Evolutionary conservation across 2,113 vertebrate genomes (phyloP).

Genomic region (Clarias batrachus): DNA sequence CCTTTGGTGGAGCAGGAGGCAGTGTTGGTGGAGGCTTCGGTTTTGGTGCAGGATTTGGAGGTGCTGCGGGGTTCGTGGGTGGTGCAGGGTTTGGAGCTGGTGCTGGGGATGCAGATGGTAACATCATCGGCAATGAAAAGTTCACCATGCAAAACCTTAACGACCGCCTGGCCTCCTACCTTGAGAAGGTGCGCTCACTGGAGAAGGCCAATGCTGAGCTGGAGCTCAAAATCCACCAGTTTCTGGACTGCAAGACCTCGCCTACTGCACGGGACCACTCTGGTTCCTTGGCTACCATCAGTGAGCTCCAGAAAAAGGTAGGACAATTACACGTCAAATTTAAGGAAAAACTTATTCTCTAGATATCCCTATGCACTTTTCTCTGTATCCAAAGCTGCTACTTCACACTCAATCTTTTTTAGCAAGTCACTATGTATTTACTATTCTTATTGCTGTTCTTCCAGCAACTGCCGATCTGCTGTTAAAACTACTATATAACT

Average conservation of each 20-base stretch:
- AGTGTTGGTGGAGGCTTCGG: neutral
- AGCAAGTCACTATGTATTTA: neutral
- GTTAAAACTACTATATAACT: too few relatives aligned
- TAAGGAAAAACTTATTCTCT: neutral
- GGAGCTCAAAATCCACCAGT: neutral
- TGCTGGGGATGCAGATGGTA: neutral
- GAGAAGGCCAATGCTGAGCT: neutral
- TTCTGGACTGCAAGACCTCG: neutral
- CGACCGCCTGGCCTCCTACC: constrained; percentile 1
- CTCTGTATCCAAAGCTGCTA: neutral
- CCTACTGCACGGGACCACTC: constrained; percentile 3
- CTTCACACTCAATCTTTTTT: neutral
- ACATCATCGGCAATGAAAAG: neutral
- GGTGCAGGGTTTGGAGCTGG: neutral
- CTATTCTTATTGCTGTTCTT: neutral
- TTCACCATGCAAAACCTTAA: constrained; percentile 16
- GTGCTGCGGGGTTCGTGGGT: neutral
- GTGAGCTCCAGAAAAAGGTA: neutral
- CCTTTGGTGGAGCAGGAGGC: neutral
- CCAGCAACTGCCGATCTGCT: too few relatives aligned
- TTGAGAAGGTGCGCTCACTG: neutral
- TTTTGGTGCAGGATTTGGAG: neutral
- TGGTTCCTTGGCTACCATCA: neutral
- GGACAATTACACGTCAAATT: neutral
- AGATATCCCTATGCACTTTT: neutral